A percentile compares a stretch with the other conserved stretches of the same genome.
These are phyloP conservation scores for Sphyrna mokarran DNA, from an alignment of 2,113 vertebrate species.

Conservation along the genomic window DNA sequence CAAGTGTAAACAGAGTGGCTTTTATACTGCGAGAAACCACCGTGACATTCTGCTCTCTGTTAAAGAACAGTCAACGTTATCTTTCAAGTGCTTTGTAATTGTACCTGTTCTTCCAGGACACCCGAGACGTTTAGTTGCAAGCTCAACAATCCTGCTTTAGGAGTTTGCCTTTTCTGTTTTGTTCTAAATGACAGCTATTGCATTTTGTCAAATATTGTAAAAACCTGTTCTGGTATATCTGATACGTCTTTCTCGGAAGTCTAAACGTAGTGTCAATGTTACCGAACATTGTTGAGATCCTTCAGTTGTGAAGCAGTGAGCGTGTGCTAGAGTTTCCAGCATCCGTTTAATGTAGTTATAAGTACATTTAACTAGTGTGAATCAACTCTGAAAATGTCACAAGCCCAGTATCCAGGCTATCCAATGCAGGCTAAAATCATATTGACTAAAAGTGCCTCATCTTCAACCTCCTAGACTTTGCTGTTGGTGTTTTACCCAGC, in stretches of 20 bases:
- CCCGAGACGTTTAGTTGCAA: neutral
- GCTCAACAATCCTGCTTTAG: neutral
- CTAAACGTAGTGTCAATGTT: neutral
- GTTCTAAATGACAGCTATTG: neutral
- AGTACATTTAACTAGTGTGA: neutral
- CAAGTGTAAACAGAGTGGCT: neutral
- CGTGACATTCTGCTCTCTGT: neutral
- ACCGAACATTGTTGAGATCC: neutral
- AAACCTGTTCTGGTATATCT: conserved; percentile 4
- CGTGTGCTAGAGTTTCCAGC: neutral
- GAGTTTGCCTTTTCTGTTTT: neutral
- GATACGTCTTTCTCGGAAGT: neutral
- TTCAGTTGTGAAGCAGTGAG: neutral
- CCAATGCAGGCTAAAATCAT: neutral
- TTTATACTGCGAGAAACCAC: neutral
- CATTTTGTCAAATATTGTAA: neutral
- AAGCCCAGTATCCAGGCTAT: neutral
- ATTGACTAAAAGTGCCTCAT: neutral
- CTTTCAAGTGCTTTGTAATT: neutral
- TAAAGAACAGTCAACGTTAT: neutral
- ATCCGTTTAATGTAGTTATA: neutral
- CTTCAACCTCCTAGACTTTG: neutral
- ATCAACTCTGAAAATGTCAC: neutral
- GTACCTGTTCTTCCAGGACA: neutral
- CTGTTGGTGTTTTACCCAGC: no score